A percentile compares a stretch with the other conserved stretches of the same genome.
These are phyloP conservation scores for Chrysodeixis includens DNA, from an alignment of 2,888 invertebrate genomes.

Conservation along the genomic window DNA sequence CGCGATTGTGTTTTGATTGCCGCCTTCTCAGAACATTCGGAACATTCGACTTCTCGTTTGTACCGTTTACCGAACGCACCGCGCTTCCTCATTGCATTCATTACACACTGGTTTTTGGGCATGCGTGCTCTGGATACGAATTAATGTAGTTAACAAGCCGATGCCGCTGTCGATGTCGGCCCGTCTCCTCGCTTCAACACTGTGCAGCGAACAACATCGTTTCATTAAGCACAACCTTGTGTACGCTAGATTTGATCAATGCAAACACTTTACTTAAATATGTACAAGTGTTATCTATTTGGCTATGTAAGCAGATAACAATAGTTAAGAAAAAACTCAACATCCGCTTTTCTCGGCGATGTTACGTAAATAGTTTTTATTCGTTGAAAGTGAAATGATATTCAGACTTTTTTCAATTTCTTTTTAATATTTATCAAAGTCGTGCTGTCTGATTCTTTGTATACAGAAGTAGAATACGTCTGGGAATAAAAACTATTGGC, in stretches of 20 bases:
- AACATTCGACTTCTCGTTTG: constrained; percentile 83
- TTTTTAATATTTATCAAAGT: constrained; percentile 16
- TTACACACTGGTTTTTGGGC: constrained; percentile 78
- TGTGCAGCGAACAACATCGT: constrained; percentile 35
- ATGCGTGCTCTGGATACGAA: constrained; percentile 64
- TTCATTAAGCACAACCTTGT: constrained; percentile 24
- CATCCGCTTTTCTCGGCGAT: constrained; percentile 41
- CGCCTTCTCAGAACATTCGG: constrained; percentile 83
- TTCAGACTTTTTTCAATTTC: constrained; percentile 15
- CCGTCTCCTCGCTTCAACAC: constrained; percentile 31
- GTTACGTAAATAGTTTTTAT: constrained; percentile 35
- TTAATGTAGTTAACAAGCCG: constrained; percentile 55
- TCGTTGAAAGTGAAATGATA: constrained; percentile 8
- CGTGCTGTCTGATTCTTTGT: constrained; percentile 25
- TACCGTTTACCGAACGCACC: constrained; percentile 81
- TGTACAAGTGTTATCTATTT: constrained; percentile 37
- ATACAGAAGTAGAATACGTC: constrained; percentile 14
- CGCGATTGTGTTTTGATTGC: constrained; percentile 85
- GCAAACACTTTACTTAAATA: constrained; percentile 25
- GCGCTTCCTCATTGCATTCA: constrained; percentile 82
- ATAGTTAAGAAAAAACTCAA: constrained; percentile 33
- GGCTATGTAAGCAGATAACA: constrained; percentile 32
- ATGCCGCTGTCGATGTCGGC: constrained; percentile 23
- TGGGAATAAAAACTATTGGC: constrained; percentile 24
- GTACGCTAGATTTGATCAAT: constrained; percentile 14